A percentile compares a stretch with the other conserved stretches of the same genome.
These are phyloP conservation scores for Acrocephalus kingi DNA, from an alignment of 2,113 vertebrate species.

Conservation along the genomic window DNA sequence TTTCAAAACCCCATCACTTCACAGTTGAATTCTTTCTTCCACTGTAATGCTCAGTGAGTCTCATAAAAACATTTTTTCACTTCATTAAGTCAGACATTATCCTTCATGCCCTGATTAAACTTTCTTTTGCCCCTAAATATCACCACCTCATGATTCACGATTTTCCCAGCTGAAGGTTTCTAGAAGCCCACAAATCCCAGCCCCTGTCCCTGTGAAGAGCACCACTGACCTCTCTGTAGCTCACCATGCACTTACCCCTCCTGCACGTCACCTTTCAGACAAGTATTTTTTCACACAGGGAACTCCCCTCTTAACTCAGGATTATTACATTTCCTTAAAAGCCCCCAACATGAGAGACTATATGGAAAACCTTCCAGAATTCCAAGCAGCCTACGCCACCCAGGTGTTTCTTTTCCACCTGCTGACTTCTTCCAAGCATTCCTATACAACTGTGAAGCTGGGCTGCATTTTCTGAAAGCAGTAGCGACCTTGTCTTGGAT, in stretches of 20 bases:
- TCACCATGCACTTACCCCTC: neutral
- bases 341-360: rapidly evolving
- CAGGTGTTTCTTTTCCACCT: neutral
- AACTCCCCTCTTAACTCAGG: neutral
- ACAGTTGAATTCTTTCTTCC: neutral
- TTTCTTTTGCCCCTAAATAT: neutral
- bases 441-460: rapidly evolving
- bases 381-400: neutral
- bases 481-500: neutral
- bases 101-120: neutral
- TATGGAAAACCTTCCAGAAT: neutral
- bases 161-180: neutral
- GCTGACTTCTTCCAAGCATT: neutral
- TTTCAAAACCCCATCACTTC: neutral
- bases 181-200: neutral
- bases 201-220: neutral
- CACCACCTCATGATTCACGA: rapidly evolving
- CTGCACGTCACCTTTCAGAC: neutral
- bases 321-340: neutral
- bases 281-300: neutral
- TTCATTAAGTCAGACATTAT: neutral
- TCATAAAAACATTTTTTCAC: neutral
- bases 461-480: neutral
- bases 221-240: neutral
- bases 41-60: neutral